A percentile compares a stretch with the other conserved stretches of the same genome.
Conservation (phyloP, 2,797 vertebrate genomes). For the Apodemus agrarius region DNA sequence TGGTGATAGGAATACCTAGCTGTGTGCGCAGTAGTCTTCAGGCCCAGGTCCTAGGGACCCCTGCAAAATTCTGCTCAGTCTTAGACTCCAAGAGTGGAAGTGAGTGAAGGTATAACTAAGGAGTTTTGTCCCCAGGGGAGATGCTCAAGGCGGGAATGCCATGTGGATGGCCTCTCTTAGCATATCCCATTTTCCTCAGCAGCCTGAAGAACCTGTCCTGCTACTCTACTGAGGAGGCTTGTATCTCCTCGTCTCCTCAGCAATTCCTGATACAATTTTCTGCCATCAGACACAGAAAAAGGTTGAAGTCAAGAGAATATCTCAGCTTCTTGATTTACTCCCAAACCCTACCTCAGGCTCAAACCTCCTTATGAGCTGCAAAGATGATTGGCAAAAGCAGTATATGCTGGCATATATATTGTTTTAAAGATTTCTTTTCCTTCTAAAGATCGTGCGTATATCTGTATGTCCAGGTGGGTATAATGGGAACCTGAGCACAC, state of each 20-base stretch:
- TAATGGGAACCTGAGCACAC: background rate
- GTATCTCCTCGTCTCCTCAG: background rate
- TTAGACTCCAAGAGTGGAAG: background rate
- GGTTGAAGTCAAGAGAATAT: background rate
- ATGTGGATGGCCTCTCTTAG: background rate
- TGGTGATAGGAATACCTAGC: background rate
- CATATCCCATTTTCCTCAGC: background rate
- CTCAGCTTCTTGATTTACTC: background rate
- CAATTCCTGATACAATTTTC: background rate
- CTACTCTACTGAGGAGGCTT: background rate
- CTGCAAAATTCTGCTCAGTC: background rate
- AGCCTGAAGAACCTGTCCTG: background rate
- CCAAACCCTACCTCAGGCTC: background rate
- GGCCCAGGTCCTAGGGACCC: background rate
- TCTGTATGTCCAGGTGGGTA: background rate
- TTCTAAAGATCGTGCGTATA: background rate
- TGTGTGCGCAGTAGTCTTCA: background rate
- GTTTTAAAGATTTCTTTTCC: background rate
- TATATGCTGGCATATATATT: background rate
- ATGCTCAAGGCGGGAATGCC: background rate
- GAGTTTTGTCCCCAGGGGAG: background rate
- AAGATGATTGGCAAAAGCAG: background rate
- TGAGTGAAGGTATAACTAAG: background rate
- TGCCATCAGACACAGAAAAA: background rate
- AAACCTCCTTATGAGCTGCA: background rate